Evolutionary conservation across 2,888 invertebrate genomes (phyloP).

Genomic region (Apamea anceps): DNA sequence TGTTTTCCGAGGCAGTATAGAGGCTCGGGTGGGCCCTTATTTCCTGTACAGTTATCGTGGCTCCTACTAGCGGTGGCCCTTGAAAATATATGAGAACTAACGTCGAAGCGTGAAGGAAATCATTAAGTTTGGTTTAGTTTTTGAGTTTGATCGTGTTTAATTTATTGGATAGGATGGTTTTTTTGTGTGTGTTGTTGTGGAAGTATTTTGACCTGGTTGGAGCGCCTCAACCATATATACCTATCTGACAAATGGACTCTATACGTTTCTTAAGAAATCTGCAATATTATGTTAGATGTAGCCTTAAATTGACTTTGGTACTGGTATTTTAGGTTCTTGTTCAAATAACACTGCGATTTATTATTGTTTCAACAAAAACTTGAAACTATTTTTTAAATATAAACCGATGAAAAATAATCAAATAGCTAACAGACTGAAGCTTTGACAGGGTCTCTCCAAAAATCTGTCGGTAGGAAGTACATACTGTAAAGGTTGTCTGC

Average conservation of each 20-base stretch:
- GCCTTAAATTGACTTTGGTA: neutral
- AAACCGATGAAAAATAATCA: no score
- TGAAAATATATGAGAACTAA: neutral
- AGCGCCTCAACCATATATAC: neutral
- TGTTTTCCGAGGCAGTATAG: slow-evolving; percentile 85
- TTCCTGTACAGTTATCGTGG: slow-evolving; percentile 78
- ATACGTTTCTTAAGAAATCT: neutral
- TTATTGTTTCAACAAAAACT: neutral
- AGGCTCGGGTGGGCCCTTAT: slow-evolving; percentile 85
- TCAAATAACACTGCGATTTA: neutral
- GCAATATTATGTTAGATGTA: neutral
- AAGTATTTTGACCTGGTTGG: neutral
- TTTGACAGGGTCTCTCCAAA: neutral
- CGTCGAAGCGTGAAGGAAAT: neutral
- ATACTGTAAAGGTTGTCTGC: neutral
- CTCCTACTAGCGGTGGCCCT: slow-evolving; percentile 65
- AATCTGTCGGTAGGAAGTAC: neutral
- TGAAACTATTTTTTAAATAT: no score
- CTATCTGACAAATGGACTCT: no score
- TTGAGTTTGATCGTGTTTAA: neutral
- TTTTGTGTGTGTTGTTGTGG: neutral
- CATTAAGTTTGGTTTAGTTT: neutral
- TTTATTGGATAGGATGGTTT: neutral
- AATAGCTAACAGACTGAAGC: neutral
- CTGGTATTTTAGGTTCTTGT: neutral